Evolutionary conservation across 2,888 invertebrate genomes (phyloP).

Genomic region (Rhamphomyia laevipes): DNA sequence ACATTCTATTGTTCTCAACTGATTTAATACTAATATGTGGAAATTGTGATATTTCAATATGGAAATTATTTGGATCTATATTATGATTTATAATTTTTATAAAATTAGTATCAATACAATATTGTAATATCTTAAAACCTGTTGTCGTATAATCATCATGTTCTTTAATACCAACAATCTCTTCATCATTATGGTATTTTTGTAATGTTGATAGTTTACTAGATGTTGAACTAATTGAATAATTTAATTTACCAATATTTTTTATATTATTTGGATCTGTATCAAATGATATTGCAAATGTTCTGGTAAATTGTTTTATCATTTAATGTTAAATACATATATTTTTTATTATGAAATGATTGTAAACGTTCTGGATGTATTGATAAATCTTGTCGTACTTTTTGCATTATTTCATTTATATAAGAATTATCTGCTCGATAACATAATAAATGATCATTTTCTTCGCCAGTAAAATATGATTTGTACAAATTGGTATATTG

Average conservation of each 20-base stretch:
- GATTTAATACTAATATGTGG: conserved; percentile 20
- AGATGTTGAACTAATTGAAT: conserved; percentile 39
- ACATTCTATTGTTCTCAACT: conserved; percentile 22
- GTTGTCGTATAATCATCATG: conserved; percentile 37
- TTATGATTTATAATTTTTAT: conserved; percentile 28
- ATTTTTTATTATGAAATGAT: conserved; percentile 16
- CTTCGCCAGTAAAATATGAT: conserved; percentile 21
- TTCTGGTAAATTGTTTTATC: conserved; percentile 22
- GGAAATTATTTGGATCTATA: conserved; percentile 11
- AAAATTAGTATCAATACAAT: conserved; percentile 47
- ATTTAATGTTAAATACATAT: conserved; percentile 24
- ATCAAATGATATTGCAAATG: conserved; percentile 25
- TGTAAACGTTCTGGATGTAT: conserved; percentile 15
- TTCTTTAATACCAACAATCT: conserved; percentile 28
- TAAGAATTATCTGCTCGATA: conserved; percentile 18
- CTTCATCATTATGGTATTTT: conserved; percentile 28
- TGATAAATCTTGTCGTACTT: conserved; percentile 21
- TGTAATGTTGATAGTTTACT: conserved; percentile 31
- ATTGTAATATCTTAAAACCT: conserved; percentile 46
- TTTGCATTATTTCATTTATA: conserved; percentile 23
- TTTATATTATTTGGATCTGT: conserved; percentile 13
- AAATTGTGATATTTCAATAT: conserved; percentile 20
- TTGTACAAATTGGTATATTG: conserved; percentile 1
- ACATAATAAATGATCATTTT: conserved; percentile 24
- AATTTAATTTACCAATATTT: conserved; percentile 27